phyloP scores from a whole-genome alignment of 37 sponge, comb jelly and placozoan species.

The Agelas oroides region DNA sequence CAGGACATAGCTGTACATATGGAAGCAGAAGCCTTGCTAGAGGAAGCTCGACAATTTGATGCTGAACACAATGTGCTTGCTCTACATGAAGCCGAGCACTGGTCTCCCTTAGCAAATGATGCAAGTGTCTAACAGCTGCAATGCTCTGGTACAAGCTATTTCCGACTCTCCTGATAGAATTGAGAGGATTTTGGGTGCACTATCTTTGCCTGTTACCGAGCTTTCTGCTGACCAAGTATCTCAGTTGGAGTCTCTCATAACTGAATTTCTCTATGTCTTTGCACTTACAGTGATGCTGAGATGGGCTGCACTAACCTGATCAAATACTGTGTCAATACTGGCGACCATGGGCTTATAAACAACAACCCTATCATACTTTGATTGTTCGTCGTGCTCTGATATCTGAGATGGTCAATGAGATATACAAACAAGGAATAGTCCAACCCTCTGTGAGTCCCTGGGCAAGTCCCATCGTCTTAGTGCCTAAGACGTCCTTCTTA shows the following conservation, averaged over 20 bases:
- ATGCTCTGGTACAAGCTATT: not conserved
- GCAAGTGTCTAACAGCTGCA: no score
- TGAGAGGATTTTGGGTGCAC: not conserved
- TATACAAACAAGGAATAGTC: conserved; percentile 20
- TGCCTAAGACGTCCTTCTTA: no score
- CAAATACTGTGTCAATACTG: conserved; percentile 36
- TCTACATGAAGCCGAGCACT: no score
- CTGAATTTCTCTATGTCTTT: conserved; percentile 37
- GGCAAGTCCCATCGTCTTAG: conserved; percentile 67
- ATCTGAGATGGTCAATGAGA: conserved; percentile 44
- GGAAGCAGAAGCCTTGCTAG: no score
- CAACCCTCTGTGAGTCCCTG: conserved; percentile 32
- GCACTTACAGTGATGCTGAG: conserved; percentile 44
- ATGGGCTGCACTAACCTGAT: no score
- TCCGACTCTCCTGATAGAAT: not conserved
- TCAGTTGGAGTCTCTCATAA: not conserved
- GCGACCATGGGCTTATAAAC: conserved; percentile 30
- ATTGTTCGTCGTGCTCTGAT: not conserved
- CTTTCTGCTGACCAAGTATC: not conserved
- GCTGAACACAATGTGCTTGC: no score
- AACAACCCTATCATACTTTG: conserved; percentile 36
- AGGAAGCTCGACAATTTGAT: no score
- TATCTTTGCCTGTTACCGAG: not conserved
- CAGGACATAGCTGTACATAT: no score
- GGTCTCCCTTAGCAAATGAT: no score